phyloP scores from a whole-genome alignment of 2,113 vertebrate species.

The Tenrec ecaudatus region DNA sequence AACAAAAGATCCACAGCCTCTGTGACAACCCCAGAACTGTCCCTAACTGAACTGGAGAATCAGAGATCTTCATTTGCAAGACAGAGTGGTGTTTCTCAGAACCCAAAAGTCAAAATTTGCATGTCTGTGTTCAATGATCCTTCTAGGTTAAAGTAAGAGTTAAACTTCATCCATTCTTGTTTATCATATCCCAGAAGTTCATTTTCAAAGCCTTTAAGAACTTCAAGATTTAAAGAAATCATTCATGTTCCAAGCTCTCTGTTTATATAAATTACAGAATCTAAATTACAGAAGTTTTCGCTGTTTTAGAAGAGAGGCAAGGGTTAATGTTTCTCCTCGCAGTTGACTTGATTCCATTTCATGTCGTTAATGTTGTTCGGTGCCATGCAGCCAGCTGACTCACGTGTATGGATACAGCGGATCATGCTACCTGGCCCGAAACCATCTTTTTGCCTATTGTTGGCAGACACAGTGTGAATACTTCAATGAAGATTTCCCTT shows the following conservation, averaged over 20 bases:
- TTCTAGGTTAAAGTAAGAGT: not conserved
- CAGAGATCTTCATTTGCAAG: not conserved
- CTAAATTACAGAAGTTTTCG: not conserved
- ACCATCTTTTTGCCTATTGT: not conserved
- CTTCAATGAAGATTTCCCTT: not conserved
- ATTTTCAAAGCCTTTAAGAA: not conserved
- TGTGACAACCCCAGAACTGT: no score
- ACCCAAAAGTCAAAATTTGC: not conserved
- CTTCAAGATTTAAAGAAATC: not conserved
- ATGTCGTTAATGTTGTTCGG: not conserved
- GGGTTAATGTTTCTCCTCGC: not conserved
- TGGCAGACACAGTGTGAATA: not conserved
- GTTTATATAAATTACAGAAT: constrained; percentile 49
- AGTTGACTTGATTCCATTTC: constrained; percentile 4
- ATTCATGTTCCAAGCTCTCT: not conserved
- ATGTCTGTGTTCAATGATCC: not conserved
- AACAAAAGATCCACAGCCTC: no score
- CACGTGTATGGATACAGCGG: not conserved
- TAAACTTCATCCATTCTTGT: not conserved
- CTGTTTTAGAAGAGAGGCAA: constrained; percentile 38
- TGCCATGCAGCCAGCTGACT: not conserved
- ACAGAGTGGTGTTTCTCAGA: not conserved
- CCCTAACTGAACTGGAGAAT: not conserved
- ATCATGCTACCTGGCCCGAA: not conserved
- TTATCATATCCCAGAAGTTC: constrained; percentile 21